Evolutionary conservation across 1,140 invertebrate genomes (phyloP).

Genomic region (Aradophagus sp.): DNA sequence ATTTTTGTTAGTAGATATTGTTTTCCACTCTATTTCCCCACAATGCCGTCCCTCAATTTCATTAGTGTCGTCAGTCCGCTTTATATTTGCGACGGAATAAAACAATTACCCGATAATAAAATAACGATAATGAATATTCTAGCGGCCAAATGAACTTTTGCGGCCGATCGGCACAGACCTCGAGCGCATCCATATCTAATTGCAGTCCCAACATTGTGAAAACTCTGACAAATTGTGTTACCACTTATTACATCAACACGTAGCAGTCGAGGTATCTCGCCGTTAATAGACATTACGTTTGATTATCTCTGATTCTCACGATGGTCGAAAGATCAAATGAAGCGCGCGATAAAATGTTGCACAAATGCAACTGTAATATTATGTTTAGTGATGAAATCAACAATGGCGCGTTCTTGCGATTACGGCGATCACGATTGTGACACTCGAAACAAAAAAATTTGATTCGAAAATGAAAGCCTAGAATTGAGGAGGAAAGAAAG

Average conservation of each 20-base stretch:
- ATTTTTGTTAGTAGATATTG: no score
- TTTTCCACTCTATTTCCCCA: no score
- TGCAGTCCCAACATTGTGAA: conserved; percentile 11
- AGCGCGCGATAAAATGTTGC: conserved; percentile 41
- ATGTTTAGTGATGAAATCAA: conserved; percentile 30
- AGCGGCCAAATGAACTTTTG: neutral
- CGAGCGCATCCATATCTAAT: conserved; percentile 1
- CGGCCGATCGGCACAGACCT: no score
- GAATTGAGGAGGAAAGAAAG: no score
- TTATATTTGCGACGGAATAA: no score
- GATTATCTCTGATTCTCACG: conserved; percentile 28
- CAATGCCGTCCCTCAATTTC: no score
- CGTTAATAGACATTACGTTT: conserved; percentile 40
- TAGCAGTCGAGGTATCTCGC: conserved; percentile 9
- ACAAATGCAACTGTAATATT: conserved; percentile 31
- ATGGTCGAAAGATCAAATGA: conserved; percentile 26
- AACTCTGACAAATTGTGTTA: conserved; percentile 1
- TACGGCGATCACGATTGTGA: conserved; percentile 24
- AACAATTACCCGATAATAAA: no score
- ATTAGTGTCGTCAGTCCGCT: no score
- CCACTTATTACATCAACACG: conserved; percentile 29
- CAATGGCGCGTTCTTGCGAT: conserved; percentile 29
- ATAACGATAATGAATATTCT: no score
- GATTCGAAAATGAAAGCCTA: neutral
- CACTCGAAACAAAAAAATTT: no score